Conservation (phyloP, 2,113 vertebrate species). For the Dromaius novaehollandiae region DNA sequence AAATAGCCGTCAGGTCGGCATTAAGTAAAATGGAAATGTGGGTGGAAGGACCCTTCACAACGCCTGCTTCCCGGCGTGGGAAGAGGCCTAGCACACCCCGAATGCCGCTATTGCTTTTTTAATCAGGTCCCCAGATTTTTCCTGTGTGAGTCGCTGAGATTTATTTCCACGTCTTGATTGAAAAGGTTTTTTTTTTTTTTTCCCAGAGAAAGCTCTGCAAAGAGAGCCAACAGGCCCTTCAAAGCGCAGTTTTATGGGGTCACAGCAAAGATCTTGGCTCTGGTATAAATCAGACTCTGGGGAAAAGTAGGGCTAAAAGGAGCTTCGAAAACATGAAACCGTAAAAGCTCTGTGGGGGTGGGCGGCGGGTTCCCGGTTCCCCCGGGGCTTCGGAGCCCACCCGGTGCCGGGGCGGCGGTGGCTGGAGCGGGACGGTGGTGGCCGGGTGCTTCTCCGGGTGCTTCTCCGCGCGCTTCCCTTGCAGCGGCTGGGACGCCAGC, state of each 20-base stretch:
- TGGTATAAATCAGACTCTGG: neutral
- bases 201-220: neutral
- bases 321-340: neutral
- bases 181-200: neutral
- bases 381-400: neutral
- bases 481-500: conserved; percentile 30
- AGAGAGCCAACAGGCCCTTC: neutral
- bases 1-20: neutral
- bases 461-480: neutral
- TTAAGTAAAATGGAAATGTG: neutral
- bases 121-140: neutral
- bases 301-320: conserved; percentile 29
- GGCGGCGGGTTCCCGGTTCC: neutral
- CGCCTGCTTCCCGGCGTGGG: neutral
- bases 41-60: neutral
- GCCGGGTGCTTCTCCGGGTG: too few relatives aligned
- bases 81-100: neutral
- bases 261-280: conserved; percentile 22
- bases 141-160: neutral
- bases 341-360: neutral
- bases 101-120: neutral
- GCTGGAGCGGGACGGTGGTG: too few relatives aligned
- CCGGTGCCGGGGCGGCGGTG: too few relatives aligned
- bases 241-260: conserved; percentile 21
- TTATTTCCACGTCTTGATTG: neutral